These are phyloP conservation scores for Tetanocera ferruginea DNA, from an alignment of 2,888 invertebrate genomes.

Conservation along the genomic window DNA sequence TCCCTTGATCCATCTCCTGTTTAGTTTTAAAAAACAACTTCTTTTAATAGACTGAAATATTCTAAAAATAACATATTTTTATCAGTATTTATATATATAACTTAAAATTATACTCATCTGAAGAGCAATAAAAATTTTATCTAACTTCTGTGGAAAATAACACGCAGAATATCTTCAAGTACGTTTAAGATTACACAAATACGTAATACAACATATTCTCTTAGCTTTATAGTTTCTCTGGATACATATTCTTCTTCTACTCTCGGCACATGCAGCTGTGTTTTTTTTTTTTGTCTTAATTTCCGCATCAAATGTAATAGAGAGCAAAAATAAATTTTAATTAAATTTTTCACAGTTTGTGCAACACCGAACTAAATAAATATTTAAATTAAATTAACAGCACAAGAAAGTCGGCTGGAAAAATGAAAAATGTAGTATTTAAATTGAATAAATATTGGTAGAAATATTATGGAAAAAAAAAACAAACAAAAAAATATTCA, in stretches of 20 bases:
- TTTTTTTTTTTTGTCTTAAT: too few species aligned
- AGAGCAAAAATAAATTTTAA: background rate
- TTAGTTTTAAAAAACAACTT: too few species aligned
- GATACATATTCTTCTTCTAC: background rate
- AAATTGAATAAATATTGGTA: constrained; percentile 20
- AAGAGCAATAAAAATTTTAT: too few species aligned
- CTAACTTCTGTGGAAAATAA: too few species aligned
- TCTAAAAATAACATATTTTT: too few species aligned
- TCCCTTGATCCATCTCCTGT: too few species aligned
- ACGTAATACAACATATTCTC: too few species aligned
- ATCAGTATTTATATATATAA: too few species aligned
- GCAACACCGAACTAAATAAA: constrained; percentile 4
- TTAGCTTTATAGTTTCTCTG: background rate
- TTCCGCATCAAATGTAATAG: background rate
- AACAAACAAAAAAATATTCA: constrained; percentile 2
- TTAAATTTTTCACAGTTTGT: constrained; percentile 1
- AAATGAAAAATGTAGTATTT: background rate
- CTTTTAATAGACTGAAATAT: too few species aligned
- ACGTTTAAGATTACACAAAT: too few species aligned
- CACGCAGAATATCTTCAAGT: too few species aligned
- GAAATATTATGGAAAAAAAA: background rate
- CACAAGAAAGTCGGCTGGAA: background rate
- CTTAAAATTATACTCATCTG: too few species aligned
- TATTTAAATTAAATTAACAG: background rate
- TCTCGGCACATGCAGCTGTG: background rate